Percentiles rank a stretch among this genome's conserved stretches.
These are phyloP conservation scores for Acropternis orthonyx DNA, from an alignment of 2,797 vertebrate genomes.

Conservation along the genomic window DNA sequence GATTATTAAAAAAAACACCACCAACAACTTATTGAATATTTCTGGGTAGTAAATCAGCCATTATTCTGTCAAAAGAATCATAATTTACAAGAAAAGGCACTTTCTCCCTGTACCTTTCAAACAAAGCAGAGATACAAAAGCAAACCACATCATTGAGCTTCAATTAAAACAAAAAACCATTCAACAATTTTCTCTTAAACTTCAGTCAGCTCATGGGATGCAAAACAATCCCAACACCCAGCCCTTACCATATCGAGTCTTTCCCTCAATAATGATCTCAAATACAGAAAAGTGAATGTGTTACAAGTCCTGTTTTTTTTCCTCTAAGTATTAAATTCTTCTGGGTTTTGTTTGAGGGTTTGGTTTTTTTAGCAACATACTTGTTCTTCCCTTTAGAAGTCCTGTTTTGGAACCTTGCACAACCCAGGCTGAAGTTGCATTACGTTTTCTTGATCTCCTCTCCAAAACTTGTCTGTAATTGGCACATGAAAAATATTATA, in stretches of 20 bases:
- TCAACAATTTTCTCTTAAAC: background rate
- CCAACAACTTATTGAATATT: background rate
- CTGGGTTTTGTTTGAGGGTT: background rate
- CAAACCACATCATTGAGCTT: background rate
- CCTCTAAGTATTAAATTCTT: background rate
- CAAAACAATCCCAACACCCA: background rate
- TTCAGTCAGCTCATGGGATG: background rate
- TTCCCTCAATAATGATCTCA: background rate
- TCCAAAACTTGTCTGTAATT: background rate
- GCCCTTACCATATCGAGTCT: background rate
- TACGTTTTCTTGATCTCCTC: background rate
- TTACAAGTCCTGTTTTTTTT: background rate
- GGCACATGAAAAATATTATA: background rate
- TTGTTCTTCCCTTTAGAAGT: background rate
- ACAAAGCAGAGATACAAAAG: background rate
- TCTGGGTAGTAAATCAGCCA: background rate
- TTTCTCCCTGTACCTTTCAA: background rate
- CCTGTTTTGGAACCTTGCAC: background rate
- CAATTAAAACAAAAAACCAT: background rate
- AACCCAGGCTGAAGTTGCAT: background rate
- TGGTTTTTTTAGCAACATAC: background rate
- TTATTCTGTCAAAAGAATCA: background rate
- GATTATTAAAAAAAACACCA: background rate
- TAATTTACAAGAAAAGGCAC: background rate
- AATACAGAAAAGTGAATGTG: background rate